Percentiles rank a stretch among this genome's conserved stretches.
phyloP scores from a whole-genome alignment of 2,797 vertebrate species.

The Trachurus trachurus region DNA sequence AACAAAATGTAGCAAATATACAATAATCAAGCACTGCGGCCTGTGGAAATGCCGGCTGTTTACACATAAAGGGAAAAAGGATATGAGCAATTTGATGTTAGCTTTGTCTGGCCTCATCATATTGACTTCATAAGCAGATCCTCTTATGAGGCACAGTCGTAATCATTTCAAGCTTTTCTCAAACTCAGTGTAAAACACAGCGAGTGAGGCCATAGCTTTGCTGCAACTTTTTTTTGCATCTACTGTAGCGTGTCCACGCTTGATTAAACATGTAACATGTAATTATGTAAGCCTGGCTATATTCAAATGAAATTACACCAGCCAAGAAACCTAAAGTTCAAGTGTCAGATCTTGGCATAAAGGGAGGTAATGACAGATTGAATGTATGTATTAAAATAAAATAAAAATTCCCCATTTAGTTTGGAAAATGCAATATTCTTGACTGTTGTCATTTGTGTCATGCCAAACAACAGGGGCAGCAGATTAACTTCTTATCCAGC shows the following conservation, averaged over 20 bases:
- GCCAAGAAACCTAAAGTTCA: neutral
- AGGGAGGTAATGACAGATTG: neutral
- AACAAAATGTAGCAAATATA: constrained; percentile 20
- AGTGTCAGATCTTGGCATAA: neutral
- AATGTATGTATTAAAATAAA: neutral
- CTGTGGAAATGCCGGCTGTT: constrained; percentile 28
- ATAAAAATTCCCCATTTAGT: neutral
- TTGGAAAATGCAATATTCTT: neutral
- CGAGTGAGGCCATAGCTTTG: neutral
- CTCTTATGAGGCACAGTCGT: constrained; percentile 14
- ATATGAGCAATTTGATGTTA: constrained; percentile 20
- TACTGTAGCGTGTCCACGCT: constrained; percentile 5
- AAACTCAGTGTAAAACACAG: constrained; percentile 2
- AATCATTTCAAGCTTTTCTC: constrained; percentile 41
- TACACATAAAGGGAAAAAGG: constrained; percentile 26
- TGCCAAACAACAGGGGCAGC: neutral
- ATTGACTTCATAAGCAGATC: constrained; percentile 36
- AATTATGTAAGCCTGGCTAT: neutral
- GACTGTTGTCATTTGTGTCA: neutral
- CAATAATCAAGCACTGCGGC: constrained; percentile 6
- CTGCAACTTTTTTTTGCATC: too few species aligned
- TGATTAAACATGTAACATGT: constrained; percentile 2
- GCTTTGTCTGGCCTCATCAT: constrained; percentile 30
- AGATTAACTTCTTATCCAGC: neutral
- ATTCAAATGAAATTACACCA: constrained; percentile 4